Conservation (phyloP, 2,888 invertebrate species). For the Drosophila peninsularis region DNA sequence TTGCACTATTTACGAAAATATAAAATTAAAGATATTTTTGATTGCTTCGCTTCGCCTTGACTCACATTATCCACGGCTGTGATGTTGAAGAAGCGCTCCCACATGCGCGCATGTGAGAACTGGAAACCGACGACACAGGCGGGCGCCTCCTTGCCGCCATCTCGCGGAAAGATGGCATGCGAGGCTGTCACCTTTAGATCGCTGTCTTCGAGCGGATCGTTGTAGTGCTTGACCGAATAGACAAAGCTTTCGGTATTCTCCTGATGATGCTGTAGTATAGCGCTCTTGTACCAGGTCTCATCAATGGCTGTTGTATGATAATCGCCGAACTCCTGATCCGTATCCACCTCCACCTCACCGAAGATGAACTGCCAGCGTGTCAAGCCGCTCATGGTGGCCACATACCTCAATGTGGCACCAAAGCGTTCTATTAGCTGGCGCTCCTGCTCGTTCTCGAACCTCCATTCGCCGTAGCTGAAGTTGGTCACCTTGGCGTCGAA, state of each 20-base stretch:
- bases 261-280: slow-evolving; percentile 92
- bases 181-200: slow-evolving; percentile 91
- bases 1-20: slow-evolving; percentile 82
- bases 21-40: not conserved
- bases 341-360: slow-evolving; percentile 86
- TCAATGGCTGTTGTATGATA: slow-evolving; percentile 91
- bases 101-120: slow-evolving; percentile 90
- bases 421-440: slow-evolving; percentile 87
- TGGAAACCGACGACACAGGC: slow-evolving; percentile 96
- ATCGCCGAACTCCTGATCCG: slow-evolving; percentile 90
- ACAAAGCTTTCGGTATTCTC: slow-evolving; percentile 90
- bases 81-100: slow-evolving; percentile 89
- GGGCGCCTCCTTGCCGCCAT: slow-evolving; percentile 91
- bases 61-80: slow-evolving; percentile 86
- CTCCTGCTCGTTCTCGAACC: slow-evolving; percentile 86
- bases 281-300: slow-evolving; percentile 96
- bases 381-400: slow-evolving; percentile 95
- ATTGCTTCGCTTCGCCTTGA: not conserved
- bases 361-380: slow-evolving; percentile 93
- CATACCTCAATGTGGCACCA: slow-evolving; percentile 91
- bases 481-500: slow-evolving; percentile 92
- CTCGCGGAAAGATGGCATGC: slow-evolving; percentile 92
- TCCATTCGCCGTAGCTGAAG: slow-evolving; percentile 87
- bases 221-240: slow-evolving; percentile 89
- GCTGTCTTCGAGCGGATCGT: slow-evolving; percentile 84